These are phyloP conservation scores for Brotogeris chrysoptera DNA, from an alignment of 2,797 vertebrate species.

Conservation along the genomic window DNA sequence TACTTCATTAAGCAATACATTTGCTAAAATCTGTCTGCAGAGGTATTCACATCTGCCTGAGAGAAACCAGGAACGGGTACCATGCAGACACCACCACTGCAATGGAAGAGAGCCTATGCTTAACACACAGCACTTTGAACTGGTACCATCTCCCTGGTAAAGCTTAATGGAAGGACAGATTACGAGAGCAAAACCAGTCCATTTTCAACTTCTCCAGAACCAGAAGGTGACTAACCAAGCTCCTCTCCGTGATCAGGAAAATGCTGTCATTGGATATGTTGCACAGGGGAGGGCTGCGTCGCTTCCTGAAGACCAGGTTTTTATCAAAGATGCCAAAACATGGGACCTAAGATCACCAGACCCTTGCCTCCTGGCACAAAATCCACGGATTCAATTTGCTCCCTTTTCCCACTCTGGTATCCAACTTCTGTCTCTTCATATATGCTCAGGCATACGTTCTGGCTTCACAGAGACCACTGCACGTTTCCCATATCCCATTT, in stretches of 20 bases:
- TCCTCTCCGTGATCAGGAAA: not conserved
- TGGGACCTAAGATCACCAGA: not conserved
- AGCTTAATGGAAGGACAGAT: not conserved
- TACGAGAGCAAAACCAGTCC: not conserved
- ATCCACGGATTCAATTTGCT: not conserved
- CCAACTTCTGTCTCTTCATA: not conserved
- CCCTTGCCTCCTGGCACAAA: not conserved
- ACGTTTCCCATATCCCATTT: not conserved
- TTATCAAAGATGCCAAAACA: not conserved
- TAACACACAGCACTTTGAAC: not conserved
- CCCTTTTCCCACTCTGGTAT: not conserved
- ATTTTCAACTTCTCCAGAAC: not conserved
- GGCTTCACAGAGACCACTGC: not conserved
- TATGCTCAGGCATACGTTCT: not conserved
- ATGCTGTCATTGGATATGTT: rapidly evolving
- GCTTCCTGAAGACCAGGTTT: not conserved
- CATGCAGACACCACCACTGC: not conserved
- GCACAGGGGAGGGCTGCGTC: not conserved
- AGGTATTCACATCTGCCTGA: not conserved
- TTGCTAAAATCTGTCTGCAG: constrained; percentile 18
- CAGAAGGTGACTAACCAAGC: not conserved
- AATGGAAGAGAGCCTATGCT: not conserved
- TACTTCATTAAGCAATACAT: constrained; percentile 69
- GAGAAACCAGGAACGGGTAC: not conserved
- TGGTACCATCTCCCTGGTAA: not conserved